phyloP scores from a whole-genome alignment of 2,797 vertebrate species.

The Botia almorhae region DNA sequence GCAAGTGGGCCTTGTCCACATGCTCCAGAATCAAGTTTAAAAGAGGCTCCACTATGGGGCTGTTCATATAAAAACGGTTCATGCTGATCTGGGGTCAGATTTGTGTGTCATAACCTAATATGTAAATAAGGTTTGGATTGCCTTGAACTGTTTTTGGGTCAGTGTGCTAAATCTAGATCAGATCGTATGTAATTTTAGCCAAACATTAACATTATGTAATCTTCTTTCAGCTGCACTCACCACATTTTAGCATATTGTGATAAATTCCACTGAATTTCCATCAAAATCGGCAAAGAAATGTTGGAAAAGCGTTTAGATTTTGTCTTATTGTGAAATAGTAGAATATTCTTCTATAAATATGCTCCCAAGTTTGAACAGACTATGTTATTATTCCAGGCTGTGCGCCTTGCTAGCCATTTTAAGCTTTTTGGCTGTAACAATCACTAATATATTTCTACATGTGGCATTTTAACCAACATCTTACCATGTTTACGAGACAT shows the following conservation, averaged over 20 bases:
- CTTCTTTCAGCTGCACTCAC: neutral
- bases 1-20: neutral
- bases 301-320: neutral
- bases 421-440: neutral
- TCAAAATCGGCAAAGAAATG: neutral
- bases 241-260: neutral
- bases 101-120: neutral
- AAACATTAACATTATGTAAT: neutral
- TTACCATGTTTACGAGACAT: neutral
- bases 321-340: neutral
- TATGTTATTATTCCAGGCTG: too few species aligned
- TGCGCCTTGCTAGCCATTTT: too few species aligned
- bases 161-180: neutral
- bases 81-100: neutral
- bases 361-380: too few species aligned
- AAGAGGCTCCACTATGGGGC: neutral
- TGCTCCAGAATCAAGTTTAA: slow-evolving; percentile 31
- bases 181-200: neutral
- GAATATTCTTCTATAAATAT: too few species aligned
- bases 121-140: neutral
- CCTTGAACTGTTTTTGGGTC: neutral
- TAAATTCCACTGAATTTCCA: neutral
- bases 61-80: neutral
- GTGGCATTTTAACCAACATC: neutral
- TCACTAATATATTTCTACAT: neutral